Conservation (phyloP, 2,797 vertebrate genomes). For the Chromobotia macracanthus region DNA sequence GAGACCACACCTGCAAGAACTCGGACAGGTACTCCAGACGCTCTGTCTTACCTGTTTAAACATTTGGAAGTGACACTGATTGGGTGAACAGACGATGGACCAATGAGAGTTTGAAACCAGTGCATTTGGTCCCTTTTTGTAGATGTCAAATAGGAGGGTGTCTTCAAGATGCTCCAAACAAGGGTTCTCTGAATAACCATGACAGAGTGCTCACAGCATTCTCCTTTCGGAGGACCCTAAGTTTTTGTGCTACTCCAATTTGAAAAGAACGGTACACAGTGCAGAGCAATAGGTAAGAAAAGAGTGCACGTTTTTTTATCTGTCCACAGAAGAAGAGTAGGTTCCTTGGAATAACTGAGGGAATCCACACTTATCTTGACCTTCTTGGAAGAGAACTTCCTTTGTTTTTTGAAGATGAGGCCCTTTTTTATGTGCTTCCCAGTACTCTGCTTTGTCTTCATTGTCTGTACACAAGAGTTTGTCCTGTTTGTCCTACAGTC, state of each 20-base stretch:
- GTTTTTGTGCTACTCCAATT: not conserved
- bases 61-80: constrained; percentile 26
- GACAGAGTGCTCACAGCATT: not conserved
- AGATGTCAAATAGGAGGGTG: not conserved
- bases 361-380: not conserved
- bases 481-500: no score
- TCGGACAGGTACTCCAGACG: not conserved
- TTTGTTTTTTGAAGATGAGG: no score
- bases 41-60: constrained; percentile 32
- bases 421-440: no score
- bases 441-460: no score
- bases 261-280: not conserved
- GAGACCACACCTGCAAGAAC: constrained; percentile 32
- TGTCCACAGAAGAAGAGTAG: not conserved
- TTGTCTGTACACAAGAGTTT: no score
- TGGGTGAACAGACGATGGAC: constrained; percentile 18
- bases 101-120: not conserved
- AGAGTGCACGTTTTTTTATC: not conserved
- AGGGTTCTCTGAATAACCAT: not conserved
- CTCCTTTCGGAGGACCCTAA: not conserved
- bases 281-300: not conserved
- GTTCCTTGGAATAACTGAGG: not conserved
- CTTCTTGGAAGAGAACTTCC: not conserved
- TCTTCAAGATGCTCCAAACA: not conserved
- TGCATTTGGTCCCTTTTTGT: not conserved